Conservation (phyloP, 2,888 invertebrate genomes). For the Terebella lapidaria region DNA sequence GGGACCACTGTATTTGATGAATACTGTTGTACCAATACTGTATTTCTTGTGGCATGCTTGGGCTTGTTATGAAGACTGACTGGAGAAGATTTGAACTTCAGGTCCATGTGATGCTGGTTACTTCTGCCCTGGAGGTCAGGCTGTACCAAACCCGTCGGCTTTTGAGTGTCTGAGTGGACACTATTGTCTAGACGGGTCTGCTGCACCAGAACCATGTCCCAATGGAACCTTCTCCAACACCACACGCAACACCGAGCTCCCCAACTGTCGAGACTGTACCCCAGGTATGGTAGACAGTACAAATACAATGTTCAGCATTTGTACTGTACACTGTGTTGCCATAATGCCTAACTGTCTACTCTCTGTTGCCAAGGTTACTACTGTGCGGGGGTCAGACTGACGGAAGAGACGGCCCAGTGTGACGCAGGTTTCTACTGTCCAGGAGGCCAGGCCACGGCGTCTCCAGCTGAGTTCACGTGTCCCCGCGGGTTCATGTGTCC, state of each 20-base stretch:
- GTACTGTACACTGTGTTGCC: neutral
- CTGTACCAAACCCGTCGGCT: constrained; percentile 28
- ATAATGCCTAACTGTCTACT: neutral
- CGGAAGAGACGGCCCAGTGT: constrained; percentile 34
- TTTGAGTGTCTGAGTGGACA: constrained; percentile 37
- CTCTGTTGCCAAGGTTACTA: constrained; percentile 36
- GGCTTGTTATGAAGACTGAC: too few species aligned
- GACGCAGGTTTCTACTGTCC: constrained; percentile 45
- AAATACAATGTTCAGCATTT: neutral
- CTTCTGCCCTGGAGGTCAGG: constrained; percentile 43
- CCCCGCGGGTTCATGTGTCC: constrained; percentile 42
- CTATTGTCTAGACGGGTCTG: constrained; percentile 41
- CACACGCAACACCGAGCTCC: constrained; percentile 36
- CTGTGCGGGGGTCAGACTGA: constrained; percentile 38
- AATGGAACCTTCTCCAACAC: constrained; percentile 45
- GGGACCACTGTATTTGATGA: too few species aligned
- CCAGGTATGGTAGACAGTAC: constrained; percentile 30
- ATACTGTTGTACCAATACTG: too few species aligned
- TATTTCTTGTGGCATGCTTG: too few species aligned
- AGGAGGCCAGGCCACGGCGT: constrained; percentile 35
- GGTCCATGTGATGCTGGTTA: constrained; percentile 41
- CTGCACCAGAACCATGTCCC: constrained; percentile 34
- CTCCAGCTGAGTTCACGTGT: constrained; percentile 35
- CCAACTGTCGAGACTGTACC: constrained; percentile 44
- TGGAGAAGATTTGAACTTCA: too few species aligned